Evolutionary conservation across 2,888 invertebrate species (phyloP).

Genomic region (Agonum fuliginosum): DNA sequence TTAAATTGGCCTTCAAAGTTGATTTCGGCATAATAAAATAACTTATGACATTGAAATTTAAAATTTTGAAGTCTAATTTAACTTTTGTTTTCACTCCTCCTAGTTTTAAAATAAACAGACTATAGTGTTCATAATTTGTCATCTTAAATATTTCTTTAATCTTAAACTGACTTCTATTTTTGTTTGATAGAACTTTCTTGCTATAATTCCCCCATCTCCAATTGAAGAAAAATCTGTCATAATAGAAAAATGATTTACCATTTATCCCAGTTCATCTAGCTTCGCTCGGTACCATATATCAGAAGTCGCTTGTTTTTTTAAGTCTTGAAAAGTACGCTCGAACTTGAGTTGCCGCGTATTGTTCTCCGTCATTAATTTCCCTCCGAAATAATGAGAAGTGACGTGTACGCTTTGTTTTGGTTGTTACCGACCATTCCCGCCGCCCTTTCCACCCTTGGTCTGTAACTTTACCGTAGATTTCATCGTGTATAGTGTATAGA

Average conservation of each 20-base stretch:
- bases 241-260: slow-evolving; percentile 40
- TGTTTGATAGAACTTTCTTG: background rate
- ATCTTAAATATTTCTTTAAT: too few relatives aligned
- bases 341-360: slow-evolving; percentile 51
- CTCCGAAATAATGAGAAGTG: slow-evolving; percentile 55
- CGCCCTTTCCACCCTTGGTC: background rate
- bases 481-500: slow-evolving; percentile 18
- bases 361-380: slow-evolving; percentile 58
- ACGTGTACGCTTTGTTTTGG: slow-evolving; percentile 58
- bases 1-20: too few relatives aligned
- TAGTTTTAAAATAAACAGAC: too few relatives aligned
- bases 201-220: background rate
- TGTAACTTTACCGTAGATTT: slow-evolving; percentile 7
- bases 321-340: slow-evolving; percentile 43
- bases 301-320: slow-evolving; percentile 49
- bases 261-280: slow-evolving; percentile 34
- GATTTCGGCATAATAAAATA: too few relatives aligned
- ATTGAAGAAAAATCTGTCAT: slow-evolving; percentile 27
- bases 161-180: background rate
- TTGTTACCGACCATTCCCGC: slow-evolving; percentile 21
- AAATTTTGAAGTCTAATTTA: too few relatives aligned
- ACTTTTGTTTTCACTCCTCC: too few relatives aligned
- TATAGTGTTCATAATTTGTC: too few relatives aligned
- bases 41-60: too few relatives aligned
- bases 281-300: slow-evolving; percentile 30